These are phyloP conservation scores for Oreochromis aureus DNA, from an alignment of 2,113 vertebrate genomes.

Conservation along the genomic window DNA sequence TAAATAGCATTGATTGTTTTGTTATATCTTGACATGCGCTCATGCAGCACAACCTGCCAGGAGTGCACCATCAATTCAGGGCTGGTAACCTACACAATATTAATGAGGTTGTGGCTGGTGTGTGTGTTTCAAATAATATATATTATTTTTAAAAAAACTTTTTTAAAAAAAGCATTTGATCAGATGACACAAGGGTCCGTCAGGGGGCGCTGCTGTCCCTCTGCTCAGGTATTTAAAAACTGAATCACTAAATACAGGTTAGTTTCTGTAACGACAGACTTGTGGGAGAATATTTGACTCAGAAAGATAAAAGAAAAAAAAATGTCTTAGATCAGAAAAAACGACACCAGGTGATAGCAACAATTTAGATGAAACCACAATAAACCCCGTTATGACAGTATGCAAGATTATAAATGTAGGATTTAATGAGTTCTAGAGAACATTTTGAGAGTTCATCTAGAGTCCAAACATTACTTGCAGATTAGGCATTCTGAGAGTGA, in stretches of 20 bases:
- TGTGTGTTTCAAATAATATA: too few relatives aligned
- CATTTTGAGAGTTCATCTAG: neutral
- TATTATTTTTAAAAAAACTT: too few relatives aligned
- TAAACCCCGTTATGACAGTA: neutral
- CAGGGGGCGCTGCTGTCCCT: slow-evolving; percentile 21
- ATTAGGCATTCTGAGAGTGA: neutral
- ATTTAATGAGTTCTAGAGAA: neutral
- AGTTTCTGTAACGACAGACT: neutral
- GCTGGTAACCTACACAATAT: neutral
- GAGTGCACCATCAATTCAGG: too few relatives aligned
- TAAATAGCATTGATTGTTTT: too few relatives aligned
- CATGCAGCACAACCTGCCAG: too few relatives aligned
- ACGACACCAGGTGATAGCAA: neutral
- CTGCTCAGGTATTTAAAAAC: neutral
- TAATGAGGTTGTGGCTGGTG: neutral
- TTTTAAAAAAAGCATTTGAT: neutral
- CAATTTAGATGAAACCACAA: neutral
- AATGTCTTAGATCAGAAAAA: neutral
- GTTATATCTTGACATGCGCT: too few relatives aligned
- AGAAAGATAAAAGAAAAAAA: neutral
- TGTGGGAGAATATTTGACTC: neutral
- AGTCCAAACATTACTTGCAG: neutral
- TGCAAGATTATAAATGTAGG: neutral
- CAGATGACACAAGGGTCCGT: neutral
- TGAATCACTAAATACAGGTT: neutral